Base-by-base conservation (phyloP, 2,113 vertebrate genomes). In the Sorex araneus region DNA sequence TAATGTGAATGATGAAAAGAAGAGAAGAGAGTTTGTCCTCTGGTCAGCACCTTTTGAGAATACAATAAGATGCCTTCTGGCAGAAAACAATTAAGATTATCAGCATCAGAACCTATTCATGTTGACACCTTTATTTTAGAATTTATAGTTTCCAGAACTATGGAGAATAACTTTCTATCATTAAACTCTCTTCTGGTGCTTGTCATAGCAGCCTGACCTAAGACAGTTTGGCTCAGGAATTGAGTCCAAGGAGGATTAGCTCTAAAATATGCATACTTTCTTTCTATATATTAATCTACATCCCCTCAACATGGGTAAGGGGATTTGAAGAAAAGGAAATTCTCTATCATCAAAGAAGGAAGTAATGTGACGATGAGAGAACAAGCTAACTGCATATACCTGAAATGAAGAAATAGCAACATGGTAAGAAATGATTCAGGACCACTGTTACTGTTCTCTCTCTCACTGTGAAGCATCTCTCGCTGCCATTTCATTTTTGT, bases 301-400 rank as follows among this genome's bases (percentile, higher is more conserved):
- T 57, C 74, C 21, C 36, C 60, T 32, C 60, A 85, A 86, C 43
- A 63, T n/a, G 60, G 12, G 12, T 5, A 60, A 28, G 25, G 28
- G 30, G 25, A 67, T 92, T 84, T 87, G 86, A 87, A 84, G 84
- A 7, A 71, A 8, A 73, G 45, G 15, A 94, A 66, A 66, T 66
- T 28, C 5, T 28, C 9, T 66, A 16, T 60, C 57, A 60, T 36
- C 32, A 78, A 83, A n/a, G 30, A 5, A 28, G 84, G 16, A 77
- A 32, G 11, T 28, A 12, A 66, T 63, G 23, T 15, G 45, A 32
- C 8, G 34, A 60, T 16, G 13, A 18, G 0, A 34, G 23, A 16
- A n/a, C 3, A 18, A 27, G 21, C 1, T 13, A 36, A 8, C 40
- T 64, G 36, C 34, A 30, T 66, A 21, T 18, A 18, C 18, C 28